Percentiles rank a stretch among this genome's conserved stretches.
Conservation (phyloP, 2,797 vertebrate genomes). For the Anisognathus igniventris region DNA sequence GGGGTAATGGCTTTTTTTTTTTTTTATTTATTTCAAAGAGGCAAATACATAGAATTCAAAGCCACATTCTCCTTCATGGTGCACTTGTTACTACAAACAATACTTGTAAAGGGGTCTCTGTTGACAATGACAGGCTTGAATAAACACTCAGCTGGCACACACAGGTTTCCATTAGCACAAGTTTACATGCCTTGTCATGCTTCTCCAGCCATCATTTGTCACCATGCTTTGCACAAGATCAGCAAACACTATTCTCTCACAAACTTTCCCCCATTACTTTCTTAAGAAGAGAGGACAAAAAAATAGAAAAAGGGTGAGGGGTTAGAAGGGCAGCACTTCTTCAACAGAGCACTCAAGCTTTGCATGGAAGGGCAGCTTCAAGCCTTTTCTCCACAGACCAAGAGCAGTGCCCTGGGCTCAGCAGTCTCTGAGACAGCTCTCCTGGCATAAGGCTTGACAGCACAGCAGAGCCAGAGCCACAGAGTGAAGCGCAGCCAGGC, state of each 20-base stretch:
- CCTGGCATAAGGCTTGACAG: neutral
- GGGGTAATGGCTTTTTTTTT: neutral
- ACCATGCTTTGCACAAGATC: neutral
- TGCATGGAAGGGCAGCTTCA: neutral
- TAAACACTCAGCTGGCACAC: constrained; percentile 30
- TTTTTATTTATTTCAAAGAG: neutral
- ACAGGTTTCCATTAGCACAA: constrained; percentile 40
- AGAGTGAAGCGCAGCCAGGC: neutral
- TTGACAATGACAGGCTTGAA: constrained; percentile 15
- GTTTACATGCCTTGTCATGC: constrained; percentile 47
- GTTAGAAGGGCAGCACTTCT: neutral
- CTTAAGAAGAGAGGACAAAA: neutral
- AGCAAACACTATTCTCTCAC: neutral
- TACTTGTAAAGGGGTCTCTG: neutral
- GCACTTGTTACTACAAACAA: constrained; percentile 44
- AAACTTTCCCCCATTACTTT: neutral
- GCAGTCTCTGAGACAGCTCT: neutral
- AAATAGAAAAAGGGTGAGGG: neutral
- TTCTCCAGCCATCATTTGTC: constrained; percentile 33
- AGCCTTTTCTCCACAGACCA: neutral
- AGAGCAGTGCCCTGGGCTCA: neutral
- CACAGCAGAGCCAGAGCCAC: neutral
- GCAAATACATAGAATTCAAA: neutral
- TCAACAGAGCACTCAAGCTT: neutral
- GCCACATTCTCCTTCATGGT: neutral